Evolutionary conservation across 2,888 invertebrate species (phyloP).

Genomic region (Callosobruchus maculatus): DNA sequence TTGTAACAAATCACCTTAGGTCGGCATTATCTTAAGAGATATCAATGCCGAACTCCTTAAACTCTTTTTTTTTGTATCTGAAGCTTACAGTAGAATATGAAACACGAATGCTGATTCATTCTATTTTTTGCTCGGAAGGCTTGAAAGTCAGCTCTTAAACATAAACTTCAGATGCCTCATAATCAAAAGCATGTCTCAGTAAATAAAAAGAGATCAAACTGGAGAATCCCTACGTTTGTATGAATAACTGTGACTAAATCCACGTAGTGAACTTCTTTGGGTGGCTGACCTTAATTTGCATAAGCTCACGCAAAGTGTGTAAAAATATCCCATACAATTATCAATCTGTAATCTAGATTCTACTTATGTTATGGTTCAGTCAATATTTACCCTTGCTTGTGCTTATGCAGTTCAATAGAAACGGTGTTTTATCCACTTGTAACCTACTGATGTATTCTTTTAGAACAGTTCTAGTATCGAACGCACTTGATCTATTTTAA

Average conservation of each 20-base stretch:
- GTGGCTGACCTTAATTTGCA: neutral
- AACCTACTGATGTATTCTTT: neutral
- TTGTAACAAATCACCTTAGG: no score
- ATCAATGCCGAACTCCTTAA: no score
- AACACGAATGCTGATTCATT: no score
- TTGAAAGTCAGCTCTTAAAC: no score
- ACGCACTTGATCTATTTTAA: neutral
- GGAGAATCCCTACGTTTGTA: no score
- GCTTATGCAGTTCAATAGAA: neutral
- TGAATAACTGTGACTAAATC: neutral
- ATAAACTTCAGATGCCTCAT: no score
- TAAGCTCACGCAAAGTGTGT: neutral
- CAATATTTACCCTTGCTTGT: neutral
- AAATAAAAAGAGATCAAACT: no score
- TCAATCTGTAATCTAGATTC: neutral
- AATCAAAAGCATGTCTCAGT: no score
- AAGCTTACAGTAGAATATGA: no score
- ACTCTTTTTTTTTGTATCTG: no score
- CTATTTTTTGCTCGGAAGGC: no score
- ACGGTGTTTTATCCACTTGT: neutral
- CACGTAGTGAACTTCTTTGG: neutral
- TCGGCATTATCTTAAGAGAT: no score
- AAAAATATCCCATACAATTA: neutral
- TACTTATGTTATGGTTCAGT: neutral
- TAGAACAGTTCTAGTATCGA: neutral